Conservation (phyloP, 2,113 vertebrate genomes). For the Mesoclemmys tuberculata region DNA sequence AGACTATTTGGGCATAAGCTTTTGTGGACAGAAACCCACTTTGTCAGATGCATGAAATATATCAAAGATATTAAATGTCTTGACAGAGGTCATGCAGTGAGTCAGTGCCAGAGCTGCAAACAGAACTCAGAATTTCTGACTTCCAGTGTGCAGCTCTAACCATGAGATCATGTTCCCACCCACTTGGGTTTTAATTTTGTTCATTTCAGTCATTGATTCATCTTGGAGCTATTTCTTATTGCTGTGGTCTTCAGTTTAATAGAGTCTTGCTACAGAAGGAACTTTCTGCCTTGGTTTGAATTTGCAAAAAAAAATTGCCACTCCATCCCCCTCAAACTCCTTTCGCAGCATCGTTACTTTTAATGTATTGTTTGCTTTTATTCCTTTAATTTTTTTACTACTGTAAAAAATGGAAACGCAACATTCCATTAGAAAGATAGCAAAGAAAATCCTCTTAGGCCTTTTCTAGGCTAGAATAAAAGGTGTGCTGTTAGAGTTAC, state of each 20-base stretch:
- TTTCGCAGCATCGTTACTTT: slow-evolving; percentile 11
- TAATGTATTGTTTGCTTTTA: not conserved
- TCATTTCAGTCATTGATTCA: not conserved
- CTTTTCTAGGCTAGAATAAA: not conserved
- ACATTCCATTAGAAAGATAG: not conserved
- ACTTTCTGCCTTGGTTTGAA: slow-evolving; percentile 52
- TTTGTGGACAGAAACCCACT: too few relatives aligned
- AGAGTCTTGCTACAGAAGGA: not conserved
- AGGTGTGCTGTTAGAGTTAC: not conserved
- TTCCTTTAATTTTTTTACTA: not conserved
- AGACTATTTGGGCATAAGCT: too few relatives aligned
- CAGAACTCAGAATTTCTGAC: not conserved
- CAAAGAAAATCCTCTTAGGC: not conserved
- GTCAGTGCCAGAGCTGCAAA: not conserved
- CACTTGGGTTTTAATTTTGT: not conserved
- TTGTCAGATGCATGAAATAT: not conserved
- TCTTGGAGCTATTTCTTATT: not conserved
- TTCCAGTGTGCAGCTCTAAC: not conserved
- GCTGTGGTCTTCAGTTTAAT: slow-evolving; percentile 37
- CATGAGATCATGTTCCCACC: not conserved
- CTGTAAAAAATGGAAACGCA: not conserved
- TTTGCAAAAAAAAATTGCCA: not conserved
- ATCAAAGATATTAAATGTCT: not conserved
- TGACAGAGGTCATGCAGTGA: not conserved
- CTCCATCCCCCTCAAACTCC: slow-evolving; percentile 24